Evolutionary conservation across 2,797 vertebrate species (phyloP).

Genomic region (Galaxias olidus): DNA sequence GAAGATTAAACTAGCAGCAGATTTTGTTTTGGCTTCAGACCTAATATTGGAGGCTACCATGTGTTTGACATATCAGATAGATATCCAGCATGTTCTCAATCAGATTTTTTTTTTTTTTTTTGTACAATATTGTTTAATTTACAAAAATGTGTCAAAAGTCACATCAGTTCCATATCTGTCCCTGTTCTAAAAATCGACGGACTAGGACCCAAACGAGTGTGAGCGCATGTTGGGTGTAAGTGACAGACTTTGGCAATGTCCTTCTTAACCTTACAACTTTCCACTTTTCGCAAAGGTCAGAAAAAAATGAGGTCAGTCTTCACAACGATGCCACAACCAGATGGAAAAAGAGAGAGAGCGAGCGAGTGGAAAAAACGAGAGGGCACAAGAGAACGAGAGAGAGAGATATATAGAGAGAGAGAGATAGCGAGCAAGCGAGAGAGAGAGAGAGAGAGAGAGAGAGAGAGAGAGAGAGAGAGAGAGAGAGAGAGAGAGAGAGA

Average conservation of each 20-base stretch:
- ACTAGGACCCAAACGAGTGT: too few relatives aligned
- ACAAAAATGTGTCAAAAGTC: too few relatives aligned
- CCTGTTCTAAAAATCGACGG: too few relatives aligned
- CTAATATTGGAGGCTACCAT: conserved; percentile 8
- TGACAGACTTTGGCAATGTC: not conserved
- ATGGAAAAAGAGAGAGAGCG: conserved; percentile 21
- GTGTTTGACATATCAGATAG: not conserved
- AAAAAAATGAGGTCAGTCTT: conserved; percentile 57
- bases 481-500: not conserved
- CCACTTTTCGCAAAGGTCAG: conserved; percentile 60
- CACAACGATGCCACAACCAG: conserved; percentile 56
- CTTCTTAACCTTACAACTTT: conserved; percentile 25
- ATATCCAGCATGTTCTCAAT: too few relatives aligned
- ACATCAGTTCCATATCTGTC: too few relatives aligned
- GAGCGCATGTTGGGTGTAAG: too few relatives aligned
- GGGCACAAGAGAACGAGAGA: too few relatives aligned
- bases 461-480: conserved; percentile 3
- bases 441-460: not conserved
- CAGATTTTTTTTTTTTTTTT: too few relatives aligned
- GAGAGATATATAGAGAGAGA: not conserved
- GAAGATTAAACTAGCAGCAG: not conserved
- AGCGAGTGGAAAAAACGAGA: too few relatives aligned
- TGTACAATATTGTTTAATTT: too few relatives aligned
- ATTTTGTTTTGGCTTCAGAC: not conserved
- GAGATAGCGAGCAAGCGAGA: not conserved